phyloP scores from a whole-genome alignment of 1,140 invertebrate species.

The Drosophila lacteicornis region DNA sequence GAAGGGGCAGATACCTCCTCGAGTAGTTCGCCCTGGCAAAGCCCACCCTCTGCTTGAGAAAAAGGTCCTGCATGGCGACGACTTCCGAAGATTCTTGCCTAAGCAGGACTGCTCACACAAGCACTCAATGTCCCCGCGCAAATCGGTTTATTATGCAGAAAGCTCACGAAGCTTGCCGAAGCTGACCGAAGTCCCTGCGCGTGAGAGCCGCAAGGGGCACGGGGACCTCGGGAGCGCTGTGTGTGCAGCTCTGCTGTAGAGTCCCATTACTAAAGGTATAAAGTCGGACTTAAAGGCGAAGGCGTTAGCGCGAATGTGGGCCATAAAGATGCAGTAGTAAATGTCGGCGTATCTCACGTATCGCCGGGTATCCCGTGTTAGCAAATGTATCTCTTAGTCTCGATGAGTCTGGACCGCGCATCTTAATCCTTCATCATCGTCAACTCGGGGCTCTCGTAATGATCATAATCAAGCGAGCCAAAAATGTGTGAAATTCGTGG shows the following conservation, averaged over 20 bases:
- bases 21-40: constrained; percentile 6
- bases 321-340: constrained; percentile 66
- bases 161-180: background rate
- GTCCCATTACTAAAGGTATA: background rate
- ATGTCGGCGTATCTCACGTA: constrained; percentile 53
- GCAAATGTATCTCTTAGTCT: constrained; percentile 38
- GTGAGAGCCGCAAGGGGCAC: background rate
- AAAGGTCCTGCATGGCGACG: constrained; percentile 36
- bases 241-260: background rate
- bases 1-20: constrained; percentile 3
- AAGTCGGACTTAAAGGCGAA: background rate
- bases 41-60: constrained; percentile 62
- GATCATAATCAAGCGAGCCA: constrained; percentile 61
- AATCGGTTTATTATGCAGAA: background rate
- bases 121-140: no score
- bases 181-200: background rate
- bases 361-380: constrained; percentile 18
- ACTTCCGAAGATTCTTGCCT: background rate
- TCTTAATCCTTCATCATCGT: constrained; percentile 78
- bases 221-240: background rate
- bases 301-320: constrained; percentile 38
- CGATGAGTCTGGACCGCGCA: constrained; percentile 29
- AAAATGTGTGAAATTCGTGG: constrained; percentile 75
- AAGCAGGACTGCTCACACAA: background rate
- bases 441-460: constrained; percentile 19